A percentile compares a stretch with the other conserved stretches of the same genome.
Conservation (phyloP, 2,113 vertebrate species). For the Telmatochromis brichardi region DNA sequence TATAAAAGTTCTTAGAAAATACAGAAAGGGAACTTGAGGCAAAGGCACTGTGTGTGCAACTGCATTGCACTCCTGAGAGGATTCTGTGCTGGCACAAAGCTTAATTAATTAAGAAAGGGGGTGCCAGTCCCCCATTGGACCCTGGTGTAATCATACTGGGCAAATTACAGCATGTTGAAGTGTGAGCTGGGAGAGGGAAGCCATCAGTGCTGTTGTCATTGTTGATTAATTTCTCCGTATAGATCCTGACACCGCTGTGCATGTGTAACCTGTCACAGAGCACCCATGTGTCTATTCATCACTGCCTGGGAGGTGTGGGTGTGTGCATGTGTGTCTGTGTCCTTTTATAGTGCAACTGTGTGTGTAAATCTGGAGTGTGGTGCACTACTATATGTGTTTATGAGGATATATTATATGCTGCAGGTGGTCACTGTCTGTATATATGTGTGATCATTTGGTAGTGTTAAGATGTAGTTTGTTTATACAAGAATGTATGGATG, state of each 20-base stretch:
- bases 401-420: neutral
- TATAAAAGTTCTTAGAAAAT: neutral
- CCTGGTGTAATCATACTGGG: slow-evolving; percentile 73
- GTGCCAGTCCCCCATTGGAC: slow-evolving; percentile 34
- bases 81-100: neutral
- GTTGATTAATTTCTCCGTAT: slow-evolving; percentile 75
- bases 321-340: slow-evolving; percentile 4
- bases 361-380: neutral
- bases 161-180: slow-evolving; percentile 59
- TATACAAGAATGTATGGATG: neutral
- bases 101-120: slow-evolving; percentile 73
- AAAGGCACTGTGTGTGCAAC: neutral
- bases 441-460: neutral
- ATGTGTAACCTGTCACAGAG: slow-evolving; percentile 70
- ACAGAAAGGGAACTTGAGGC: slow-evolving; percentile 5
- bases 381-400: neutral
- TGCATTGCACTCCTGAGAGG: neutral
- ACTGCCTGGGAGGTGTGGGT: slow-evolving; percentile 42
- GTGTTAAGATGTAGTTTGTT: neutral
- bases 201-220: slow-evolving; percentile 54
- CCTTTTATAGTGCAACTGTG: neutral
- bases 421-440: neutral
- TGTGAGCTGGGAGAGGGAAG: slow-evolving; percentile 18
- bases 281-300: slow-evolving; percentile 69
- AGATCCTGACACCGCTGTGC: slow-evolving; percentile 67